These are phyloP conservation scores for Phainopepla nitens DNA, from an alignment of 2,113 vertebrate species.

Conservation along the genomic window DNA sequence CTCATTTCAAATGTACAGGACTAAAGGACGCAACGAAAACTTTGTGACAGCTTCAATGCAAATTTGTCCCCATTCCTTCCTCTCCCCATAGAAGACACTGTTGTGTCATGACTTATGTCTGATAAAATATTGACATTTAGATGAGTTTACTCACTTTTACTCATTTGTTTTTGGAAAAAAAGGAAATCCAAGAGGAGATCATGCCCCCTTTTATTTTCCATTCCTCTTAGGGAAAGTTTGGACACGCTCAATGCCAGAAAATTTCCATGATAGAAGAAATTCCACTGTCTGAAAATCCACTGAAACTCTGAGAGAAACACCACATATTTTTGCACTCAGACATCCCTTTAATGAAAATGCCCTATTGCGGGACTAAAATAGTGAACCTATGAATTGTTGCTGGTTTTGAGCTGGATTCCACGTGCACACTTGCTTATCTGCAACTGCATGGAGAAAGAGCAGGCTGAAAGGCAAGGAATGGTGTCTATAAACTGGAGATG, in stretches of 20 bases:
- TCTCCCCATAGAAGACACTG: not conserved
- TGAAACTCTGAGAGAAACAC: not conserved
- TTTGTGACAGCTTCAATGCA: not conserved
- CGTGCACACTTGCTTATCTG: not conserved
- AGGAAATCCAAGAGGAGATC: not conserved
- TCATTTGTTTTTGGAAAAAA: not conserved
- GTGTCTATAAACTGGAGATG: not conserved
- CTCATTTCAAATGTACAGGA: not conserved
- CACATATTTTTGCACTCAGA: not conserved
- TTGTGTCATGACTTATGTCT: not conserved
- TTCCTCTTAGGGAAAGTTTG: not conserved
- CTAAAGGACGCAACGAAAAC: not conserved
- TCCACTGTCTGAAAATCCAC: not conserved
- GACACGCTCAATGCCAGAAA: not conserved
- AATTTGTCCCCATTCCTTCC: not conserved
- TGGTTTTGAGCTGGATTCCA: not conserved
- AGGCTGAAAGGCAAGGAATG: not conserved
- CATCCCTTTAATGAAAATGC: not conserved
- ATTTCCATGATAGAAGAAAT: not conserved
- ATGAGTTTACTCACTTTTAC: not conserved
- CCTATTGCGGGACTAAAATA: not conserved
- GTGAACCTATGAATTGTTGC: not conserved
- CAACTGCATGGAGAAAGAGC: not conserved
- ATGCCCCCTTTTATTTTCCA: rapidly evolving
- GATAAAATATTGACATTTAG: not conserved